Percentiles rank a stretch among this genome's conserved stretches.
Evolutionary conservation across 2,888 invertebrate genomes (phyloP).

Genomic region (Drosophila aldrichi): DNA sequence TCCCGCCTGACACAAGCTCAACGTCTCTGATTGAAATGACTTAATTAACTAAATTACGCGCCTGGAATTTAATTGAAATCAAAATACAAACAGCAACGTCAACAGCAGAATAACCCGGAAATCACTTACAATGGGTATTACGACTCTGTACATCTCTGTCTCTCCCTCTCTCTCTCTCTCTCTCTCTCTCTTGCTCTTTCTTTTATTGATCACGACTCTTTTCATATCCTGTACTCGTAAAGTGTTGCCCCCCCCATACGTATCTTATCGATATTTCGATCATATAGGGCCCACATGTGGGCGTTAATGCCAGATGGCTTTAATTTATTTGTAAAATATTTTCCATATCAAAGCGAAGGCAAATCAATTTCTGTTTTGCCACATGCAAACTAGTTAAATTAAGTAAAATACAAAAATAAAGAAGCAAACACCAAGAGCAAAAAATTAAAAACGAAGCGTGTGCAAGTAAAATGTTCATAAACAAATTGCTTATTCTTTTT

Average conservation of each 20-base stretch:
- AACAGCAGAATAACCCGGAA: conserved; percentile 41
- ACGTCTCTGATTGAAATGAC: conserved; percentile 77
- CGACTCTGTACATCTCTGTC: background rate
- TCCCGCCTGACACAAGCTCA: conserved; percentile 21
- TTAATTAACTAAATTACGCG: conserved; percentile 85
- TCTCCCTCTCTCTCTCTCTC: background rate
- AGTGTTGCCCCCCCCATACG: background rate
- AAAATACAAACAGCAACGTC: conserved; percentile 16
- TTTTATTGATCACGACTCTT: conserved; percentile 42
- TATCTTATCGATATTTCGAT: conserved; percentile 25
- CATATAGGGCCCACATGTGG: conserved; percentile 11
- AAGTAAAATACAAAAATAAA: conserved; percentile 8
- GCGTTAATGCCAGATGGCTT: conserved; percentile 77
- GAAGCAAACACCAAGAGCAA: background rate
- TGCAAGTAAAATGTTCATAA: conserved; percentile 66
- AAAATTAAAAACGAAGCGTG: conserved; percentile 56
- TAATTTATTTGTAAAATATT: conserved; percentile 81
- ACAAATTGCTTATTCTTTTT: conserved; percentile 44
- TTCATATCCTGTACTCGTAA: conserved; percentile 41
- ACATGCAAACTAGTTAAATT: conserved; percentile 55
- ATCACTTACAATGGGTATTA: conserved; percentile 8
- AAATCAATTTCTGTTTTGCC: conserved; percentile 64
- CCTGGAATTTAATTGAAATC: conserved; percentile 80
- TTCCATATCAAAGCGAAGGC: conserved; percentile 75
- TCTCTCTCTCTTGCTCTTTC: background rate